These are phyloP conservation scores for Encarsia formosa DNA, from an alignment of 2,888 invertebrate species.

Conservation along the genomic window DNA sequence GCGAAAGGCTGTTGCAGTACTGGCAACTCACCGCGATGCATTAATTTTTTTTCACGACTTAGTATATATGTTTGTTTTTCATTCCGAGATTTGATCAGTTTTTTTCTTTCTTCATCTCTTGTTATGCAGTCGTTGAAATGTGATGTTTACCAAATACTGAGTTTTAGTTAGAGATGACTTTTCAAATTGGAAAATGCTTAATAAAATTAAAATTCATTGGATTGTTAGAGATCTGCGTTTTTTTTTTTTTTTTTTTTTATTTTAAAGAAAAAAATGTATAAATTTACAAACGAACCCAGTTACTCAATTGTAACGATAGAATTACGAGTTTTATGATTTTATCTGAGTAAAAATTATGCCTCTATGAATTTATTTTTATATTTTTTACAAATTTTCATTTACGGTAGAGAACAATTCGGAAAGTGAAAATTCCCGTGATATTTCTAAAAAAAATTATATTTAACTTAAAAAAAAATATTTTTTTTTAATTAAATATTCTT, in stretches of 20 bases:
- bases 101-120: background rate
- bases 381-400: background rate
- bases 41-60: background rate
- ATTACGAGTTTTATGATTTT: too few species aligned
- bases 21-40: constrained; percentile 53
- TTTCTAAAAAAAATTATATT: constrained; percentile 5
- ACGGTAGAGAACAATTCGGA: background rate
- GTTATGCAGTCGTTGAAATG: constrained; percentile 1
- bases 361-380: too few species aligned
- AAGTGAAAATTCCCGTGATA: background rate
- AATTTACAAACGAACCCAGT: too few species aligned
- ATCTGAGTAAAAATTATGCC: too few species aligned
- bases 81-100: background rate
- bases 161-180: constrained; percentile 2
- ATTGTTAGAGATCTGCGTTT: too few species aligned
- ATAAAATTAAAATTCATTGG: too few species aligned
- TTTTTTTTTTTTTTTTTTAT: too few species aligned
- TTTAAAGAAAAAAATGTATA: too few species aligned
- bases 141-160: constrained; percentile 11
- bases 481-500: background rate
- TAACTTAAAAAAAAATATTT: constrained; percentile 2
- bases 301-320: too few species aligned
- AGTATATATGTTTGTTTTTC: background rate
- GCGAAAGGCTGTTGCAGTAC: constrained; percentile 65
- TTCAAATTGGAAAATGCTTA: constrained; percentile 4